Evolutionary conservation across 2,888 invertebrate species (phyloP).

Genomic region (Apamea epomidion): DNA sequence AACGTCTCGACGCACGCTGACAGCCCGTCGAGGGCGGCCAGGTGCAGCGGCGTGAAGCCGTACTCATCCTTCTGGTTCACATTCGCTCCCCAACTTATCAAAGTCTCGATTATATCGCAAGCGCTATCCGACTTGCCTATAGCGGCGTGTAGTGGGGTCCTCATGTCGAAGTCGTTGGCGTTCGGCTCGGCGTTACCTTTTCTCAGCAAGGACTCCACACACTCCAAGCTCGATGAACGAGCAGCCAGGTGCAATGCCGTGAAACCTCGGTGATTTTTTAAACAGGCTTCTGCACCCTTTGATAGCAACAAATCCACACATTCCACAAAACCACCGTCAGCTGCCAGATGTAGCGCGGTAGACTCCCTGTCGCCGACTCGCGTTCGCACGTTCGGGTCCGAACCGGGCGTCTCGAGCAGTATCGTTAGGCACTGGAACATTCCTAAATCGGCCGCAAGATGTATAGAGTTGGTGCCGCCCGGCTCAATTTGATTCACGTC

Average conservation of each 20-base stretch:
- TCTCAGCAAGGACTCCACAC: slow-evolving; percentile 94
- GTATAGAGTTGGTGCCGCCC: slow-evolving; percentile 94
- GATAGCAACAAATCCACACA: slow-evolving; percentile 94
- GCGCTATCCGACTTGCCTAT: slow-evolving; percentile 95
- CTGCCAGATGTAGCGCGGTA: slow-evolving; percentile 95
- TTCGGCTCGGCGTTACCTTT: slow-evolving; percentile 95
- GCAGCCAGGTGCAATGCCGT: slow-evolving; percentile 96
- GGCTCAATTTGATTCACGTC: slow-evolving; percentile 94
- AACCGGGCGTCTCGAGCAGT: slow-evolving; percentile 93
- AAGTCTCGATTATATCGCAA: slow-evolving; percentile 94
- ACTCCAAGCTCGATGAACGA: slow-evolving; percentile 94
- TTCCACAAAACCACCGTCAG: slow-evolving; percentile 96
- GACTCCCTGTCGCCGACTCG: slow-evolving; percentile 93
- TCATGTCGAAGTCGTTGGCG: slow-evolving; percentile 94
- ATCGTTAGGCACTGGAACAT: slow-evolving; percentile 94
- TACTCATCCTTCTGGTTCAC: slow-evolving; percentile 96
- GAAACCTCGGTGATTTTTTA: slow-evolving; percentile 94
- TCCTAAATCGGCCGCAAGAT: slow-evolving; percentile 95
- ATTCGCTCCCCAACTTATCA: slow-evolving; percentile 95
- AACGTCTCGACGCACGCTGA: slow-evolving; percentile 96
- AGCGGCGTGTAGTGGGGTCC: slow-evolving; percentile 95
- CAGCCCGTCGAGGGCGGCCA: slow-evolving; percentile 96
- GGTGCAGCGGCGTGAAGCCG: slow-evolving; percentile 96
- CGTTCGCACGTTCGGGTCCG: slow-evolving; percentile 93
- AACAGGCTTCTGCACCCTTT: slow-evolving; percentile 94